Evolutionary conservation across 2,888 invertebrate genomes (phyloP).

Genomic region (Pelosia muscerda): DNA sequence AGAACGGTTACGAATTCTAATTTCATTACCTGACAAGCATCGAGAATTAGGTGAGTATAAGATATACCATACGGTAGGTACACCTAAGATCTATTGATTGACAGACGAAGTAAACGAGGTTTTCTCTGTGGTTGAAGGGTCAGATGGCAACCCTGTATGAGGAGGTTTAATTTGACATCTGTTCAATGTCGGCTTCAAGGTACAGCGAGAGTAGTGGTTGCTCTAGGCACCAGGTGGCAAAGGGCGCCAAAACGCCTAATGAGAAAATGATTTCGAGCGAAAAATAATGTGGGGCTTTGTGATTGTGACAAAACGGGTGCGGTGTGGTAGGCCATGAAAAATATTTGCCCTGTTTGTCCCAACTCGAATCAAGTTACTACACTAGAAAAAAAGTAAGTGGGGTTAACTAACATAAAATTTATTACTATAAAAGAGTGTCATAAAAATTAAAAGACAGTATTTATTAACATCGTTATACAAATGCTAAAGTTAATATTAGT

Average conservation of each 20-base stretch:
- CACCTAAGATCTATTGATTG: no score
- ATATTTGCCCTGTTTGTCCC: background rate
- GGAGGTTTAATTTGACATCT: background rate
- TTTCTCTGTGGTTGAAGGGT: no score
- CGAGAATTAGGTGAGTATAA: background rate
- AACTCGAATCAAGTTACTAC: background rate
- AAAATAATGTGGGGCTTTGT: background rate
- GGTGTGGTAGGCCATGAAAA: background rate
- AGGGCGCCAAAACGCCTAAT: background rate
- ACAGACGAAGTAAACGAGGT: no score
- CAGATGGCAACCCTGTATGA: background rate
- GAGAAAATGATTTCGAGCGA: conserved; percentile 2
- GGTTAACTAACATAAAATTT: no score
- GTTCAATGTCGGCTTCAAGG: background rate
- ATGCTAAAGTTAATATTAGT: no score
- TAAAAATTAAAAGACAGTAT: no score
- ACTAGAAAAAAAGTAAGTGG: background rate
- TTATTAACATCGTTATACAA: no score
- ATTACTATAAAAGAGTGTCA: no score
- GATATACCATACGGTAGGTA: no score
- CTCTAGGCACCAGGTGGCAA: background rate
- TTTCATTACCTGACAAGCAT: background rate
- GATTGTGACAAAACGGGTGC: background rate
- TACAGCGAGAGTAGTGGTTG: background rate
- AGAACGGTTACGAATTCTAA: background rate